These are phyloP conservation scores for Drosophila algonquin DNA, from an alignment of 2,888 invertebrate species.

Conservation along the genomic window DNA sequence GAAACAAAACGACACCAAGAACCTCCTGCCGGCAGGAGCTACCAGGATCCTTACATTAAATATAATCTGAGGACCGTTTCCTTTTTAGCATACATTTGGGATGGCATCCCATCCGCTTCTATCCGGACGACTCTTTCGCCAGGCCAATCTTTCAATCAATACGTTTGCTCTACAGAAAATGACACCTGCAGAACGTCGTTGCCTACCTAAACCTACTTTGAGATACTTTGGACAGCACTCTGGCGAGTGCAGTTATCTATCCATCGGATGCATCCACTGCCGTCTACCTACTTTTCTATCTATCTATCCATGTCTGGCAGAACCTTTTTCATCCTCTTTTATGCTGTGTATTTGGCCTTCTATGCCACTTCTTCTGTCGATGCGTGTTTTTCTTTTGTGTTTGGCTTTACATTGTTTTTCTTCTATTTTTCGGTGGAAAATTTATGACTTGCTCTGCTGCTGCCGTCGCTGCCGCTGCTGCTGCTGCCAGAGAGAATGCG, in stretches of 20 bases:
- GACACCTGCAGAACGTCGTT: constrained; percentile 39
- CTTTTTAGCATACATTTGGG: not conserved
- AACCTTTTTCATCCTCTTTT: constrained; percentile 45
- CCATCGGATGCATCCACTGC: constrained; percentile 39
- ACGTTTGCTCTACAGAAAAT: constrained; percentile 30
- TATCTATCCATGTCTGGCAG: constrained; percentile 14
- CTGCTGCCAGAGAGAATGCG: constrained; percentile 54
- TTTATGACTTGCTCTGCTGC: constrained; percentile 68
- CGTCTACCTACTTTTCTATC: constrained; percentile 22
- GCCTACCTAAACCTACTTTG: constrained; percentile 46
- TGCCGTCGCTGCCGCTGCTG: constrained; percentile 48
- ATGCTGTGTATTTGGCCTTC: constrained; percentile 70
- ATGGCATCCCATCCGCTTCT: not conserved
- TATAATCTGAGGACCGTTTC: not conserved
- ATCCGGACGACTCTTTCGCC: not conserved
- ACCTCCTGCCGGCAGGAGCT: not conserved
- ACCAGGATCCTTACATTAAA: not conserved
- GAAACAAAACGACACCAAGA: not conserved
- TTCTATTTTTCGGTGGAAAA: constrained; percentile 57
- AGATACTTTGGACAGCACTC: constrained; percentile 39
- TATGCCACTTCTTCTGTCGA: constrained; percentile 54
- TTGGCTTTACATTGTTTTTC: constrained; percentile 39
- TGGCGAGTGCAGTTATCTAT: constrained; percentile 61
- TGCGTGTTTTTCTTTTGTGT: constrained; percentile 41
- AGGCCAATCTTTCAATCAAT: constrained; percentile 20